Percentiles rank a stretch among this genome's conserved stretches.
phyloP scores from a whole-genome alignment of 2,113 vertebrate species.

The Semnornis frantzii region DNA sequence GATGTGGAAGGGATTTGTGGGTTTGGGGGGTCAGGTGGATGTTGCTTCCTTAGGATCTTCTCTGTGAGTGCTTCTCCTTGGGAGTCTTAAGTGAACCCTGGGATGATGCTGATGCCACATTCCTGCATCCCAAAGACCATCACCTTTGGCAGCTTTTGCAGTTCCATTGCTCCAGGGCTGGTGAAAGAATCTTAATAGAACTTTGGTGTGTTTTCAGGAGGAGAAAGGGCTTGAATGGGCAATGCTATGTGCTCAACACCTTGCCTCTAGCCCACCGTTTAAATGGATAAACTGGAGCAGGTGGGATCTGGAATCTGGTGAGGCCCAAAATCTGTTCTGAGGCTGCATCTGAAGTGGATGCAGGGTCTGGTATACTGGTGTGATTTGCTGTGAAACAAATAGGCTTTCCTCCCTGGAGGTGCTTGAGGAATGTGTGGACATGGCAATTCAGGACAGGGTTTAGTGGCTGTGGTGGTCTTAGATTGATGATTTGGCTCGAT shows the following conservation, averaged over 20 bases:
- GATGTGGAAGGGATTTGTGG: background rate
- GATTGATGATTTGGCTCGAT: no score
- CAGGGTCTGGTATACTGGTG: fast-evolving
- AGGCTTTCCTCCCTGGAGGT: no score
- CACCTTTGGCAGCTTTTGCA: fast-evolving
- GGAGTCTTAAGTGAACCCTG: fast-evolving
- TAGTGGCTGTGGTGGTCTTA: no score
- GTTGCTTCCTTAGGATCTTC: background rate
- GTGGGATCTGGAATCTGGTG: background rate
- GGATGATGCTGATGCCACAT: background rate
- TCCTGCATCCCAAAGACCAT: background rate
- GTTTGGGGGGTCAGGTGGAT: fast-evolving
- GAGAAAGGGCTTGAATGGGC: background rate
- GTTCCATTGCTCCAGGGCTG: fast-evolving
- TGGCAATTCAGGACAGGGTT: no score
- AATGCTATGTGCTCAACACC: fast-evolving
- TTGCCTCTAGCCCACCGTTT: fast-evolving
- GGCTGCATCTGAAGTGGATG: fast-evolving
- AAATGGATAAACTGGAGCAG: fast-evolving
- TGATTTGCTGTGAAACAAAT: no score
- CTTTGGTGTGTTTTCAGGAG: background rate
- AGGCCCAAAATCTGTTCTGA: background rate
- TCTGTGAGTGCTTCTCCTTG: fast-evolving
- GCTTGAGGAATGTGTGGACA: no score
- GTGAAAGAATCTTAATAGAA: fast-evolving